Conservation (phyloP, 2,888 invertebrate genomes). For the Trissolcus japonicus region DNA sequence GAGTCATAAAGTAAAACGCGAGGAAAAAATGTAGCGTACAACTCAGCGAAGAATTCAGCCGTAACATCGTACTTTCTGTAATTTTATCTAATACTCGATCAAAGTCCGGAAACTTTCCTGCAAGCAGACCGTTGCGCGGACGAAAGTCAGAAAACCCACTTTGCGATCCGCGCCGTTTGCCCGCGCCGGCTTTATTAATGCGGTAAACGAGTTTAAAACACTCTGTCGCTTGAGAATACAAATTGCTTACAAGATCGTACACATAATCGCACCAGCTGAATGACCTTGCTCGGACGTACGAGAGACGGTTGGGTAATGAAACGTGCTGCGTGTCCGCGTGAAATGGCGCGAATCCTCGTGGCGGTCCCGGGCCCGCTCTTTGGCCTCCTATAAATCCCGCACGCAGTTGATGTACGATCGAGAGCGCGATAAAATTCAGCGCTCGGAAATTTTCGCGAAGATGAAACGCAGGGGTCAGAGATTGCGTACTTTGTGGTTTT, state of each 20-base stretch:
- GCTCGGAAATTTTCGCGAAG: slow-evolving; percentile 24
- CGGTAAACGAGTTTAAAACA: slow-evolving; percentile 29
- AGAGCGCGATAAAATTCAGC: slow-evolving; percentile 23
- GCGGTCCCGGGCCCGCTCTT: slow-evolving; percentile 13
- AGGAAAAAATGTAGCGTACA: slow-evolving; percentile 3
- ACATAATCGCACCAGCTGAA: slow-evolving; percentile 25
- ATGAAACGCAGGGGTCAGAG: slow-evolving; percentile 53
- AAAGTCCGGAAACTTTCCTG: slow-evolving; percentile 10
- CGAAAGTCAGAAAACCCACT: slow-evolving; percentile 6
- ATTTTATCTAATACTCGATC: slow-evolving; percentile 21
- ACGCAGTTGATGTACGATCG: slow-evolving; percentile 31
- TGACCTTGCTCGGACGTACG: slow-evolving; percentile 30
- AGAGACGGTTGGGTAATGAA: slow-evolving; percentile 26
- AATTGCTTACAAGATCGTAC: slow-evolving; percentile 25
- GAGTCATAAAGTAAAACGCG: slow-evolving; percentile 1
- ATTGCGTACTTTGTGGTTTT: slow-evolving; percentile 54
- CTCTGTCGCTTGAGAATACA: slow-evolving; percentile 22
- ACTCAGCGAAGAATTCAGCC: slow-evolving; percentile 1
- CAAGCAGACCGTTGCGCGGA: not conserved
- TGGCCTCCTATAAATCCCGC: slow-evolving; percentile 19
- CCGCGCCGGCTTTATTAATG: slow-evolving; percentile 24
- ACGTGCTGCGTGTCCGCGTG: slow-evolving; percentile 12
- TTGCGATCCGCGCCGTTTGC: slow-evolving; percentile 2
- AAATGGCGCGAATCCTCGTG: slow-evolving; percentile 30
- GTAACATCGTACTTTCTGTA: slow-evolving; percentile 2